A percentile compares a stretch with the other conserved stretches of the same genome.
phyloP scores from a whole-genome alignment of 2,888 invertebrate species.

The Caenorhabditis wallacei region DNA sequence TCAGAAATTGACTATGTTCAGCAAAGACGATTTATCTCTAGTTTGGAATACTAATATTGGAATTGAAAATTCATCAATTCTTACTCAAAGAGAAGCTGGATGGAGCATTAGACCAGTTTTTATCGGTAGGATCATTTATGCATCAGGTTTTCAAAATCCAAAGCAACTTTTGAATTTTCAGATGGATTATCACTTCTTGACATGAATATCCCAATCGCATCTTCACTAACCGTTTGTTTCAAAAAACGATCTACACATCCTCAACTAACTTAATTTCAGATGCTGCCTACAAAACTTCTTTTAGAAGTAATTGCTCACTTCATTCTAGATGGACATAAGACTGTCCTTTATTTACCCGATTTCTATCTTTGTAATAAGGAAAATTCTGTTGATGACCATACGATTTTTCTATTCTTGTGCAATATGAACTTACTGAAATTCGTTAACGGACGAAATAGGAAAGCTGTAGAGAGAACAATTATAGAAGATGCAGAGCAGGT shows the following conservation, averaged over 20 bases:
- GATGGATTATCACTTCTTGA: constrained; percentile 16
- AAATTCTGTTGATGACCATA: neutral
- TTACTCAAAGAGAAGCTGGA: constrained; percentile 10
- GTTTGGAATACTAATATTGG: constrained; percentile 4
- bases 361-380: neutral
- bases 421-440: constrained; percentile 1
- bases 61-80: constrained; percentile 2
- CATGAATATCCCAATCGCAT: neutral
- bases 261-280: neutral
- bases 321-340: constrained; percentile 18
- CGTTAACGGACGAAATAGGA: neutral
- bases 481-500: constrained; percentile 16
- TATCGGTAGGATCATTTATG: constrained; percentile 8
- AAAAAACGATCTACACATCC: neutral
- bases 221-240: neutral
- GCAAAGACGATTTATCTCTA: constrained; percentile 10
- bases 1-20: neutral
- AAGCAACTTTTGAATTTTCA: too few species aligned
- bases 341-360: constrained; percentile 1
- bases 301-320: constrained; percentile 23
- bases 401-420: constrained; percentile 2
- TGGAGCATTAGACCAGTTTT: constrained; percentile 27
- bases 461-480: neutral
- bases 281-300: neutral
- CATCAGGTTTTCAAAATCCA: neutral